These are phyloP conservation scores for Eulemur macaco DNA, from an alignment of 2,113 vertebrate genomes.

Conservation along the genomic window DNA sequence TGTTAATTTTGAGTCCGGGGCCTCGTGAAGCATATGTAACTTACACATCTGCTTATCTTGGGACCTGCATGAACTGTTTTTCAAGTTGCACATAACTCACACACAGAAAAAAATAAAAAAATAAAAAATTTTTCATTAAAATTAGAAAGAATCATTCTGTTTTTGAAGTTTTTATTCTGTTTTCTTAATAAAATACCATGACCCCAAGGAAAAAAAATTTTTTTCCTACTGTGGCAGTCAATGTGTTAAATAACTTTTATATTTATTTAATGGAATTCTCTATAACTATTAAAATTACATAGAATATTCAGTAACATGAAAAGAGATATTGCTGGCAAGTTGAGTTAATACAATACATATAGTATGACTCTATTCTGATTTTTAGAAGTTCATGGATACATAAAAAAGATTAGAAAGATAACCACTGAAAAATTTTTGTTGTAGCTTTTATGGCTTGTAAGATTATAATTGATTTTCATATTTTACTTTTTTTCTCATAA, in stretches of 20 bases:
- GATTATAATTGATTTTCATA: constrained; percentile 2
- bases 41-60: no score
- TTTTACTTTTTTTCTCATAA: neutral
- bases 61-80: no score
- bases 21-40: no score
- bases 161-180: no score
- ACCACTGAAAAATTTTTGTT: neutral
- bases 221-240: no score
- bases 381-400: neutral
- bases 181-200: no score
- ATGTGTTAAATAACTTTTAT: neutral
- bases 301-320: neutral
- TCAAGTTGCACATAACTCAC: no score
- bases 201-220: no score
- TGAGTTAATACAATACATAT: neutral
- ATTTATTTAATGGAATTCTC: neutral
- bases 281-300: neutral
- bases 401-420: constrained; percentile 1
- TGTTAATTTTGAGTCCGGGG: no score
- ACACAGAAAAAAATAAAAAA: no score
- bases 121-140: no score
- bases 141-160: no score
- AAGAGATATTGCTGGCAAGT: neutral
- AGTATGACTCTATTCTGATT: neutral
- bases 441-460: neutral